A percentile compares a stretch with the other conserved stretches of the same genome.
Evolutionary conservation across 2,113 vertebrate species (phyloP).

Genomic region (Oxyura jamaicensis): DNA sequence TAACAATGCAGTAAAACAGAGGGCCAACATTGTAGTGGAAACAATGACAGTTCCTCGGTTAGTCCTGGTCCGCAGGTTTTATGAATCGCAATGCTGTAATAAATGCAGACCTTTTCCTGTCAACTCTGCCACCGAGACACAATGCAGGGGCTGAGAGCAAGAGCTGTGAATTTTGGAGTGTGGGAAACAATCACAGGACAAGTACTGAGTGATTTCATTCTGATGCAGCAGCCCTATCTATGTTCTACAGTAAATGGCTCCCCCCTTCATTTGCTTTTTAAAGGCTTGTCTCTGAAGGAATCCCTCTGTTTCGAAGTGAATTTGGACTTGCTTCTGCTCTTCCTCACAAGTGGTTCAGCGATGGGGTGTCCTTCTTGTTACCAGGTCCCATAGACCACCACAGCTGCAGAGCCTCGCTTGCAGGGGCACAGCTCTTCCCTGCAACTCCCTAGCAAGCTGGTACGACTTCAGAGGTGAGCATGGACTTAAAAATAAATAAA

Average conservation of each 20-base stretch:
- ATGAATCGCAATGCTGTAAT: neutral
- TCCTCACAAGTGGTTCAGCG: neutral
- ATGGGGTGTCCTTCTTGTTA: neutral
- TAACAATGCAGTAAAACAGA: neutral
- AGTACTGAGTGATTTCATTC: neutral
- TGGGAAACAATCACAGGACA: neutral
- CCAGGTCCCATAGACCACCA: neutral
- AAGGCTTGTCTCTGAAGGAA: neutral
- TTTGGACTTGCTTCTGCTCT: neutral
- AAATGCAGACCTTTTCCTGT: neutral
- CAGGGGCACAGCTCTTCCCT: neutral
- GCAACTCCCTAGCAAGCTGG: neutral
- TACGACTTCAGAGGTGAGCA: neutral
- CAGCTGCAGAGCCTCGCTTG: neutral
- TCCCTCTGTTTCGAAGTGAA: neutral
- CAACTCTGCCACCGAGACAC: neutral
- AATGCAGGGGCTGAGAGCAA: neutral
- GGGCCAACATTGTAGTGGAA: neutral
- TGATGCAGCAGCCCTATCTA: neutral
- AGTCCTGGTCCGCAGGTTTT: neutral
- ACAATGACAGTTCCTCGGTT: neutral
- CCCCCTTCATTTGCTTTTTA: neutral
- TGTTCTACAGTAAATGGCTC: neutral
- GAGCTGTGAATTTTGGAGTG: neutral
- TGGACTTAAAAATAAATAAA: neutral